Evolutionary conservation across 2,888 invertebrate species (phyloP), one percentile per base, ranked within the genome.

Genomic region (Dyspetes luteomarginatus): DNA sequence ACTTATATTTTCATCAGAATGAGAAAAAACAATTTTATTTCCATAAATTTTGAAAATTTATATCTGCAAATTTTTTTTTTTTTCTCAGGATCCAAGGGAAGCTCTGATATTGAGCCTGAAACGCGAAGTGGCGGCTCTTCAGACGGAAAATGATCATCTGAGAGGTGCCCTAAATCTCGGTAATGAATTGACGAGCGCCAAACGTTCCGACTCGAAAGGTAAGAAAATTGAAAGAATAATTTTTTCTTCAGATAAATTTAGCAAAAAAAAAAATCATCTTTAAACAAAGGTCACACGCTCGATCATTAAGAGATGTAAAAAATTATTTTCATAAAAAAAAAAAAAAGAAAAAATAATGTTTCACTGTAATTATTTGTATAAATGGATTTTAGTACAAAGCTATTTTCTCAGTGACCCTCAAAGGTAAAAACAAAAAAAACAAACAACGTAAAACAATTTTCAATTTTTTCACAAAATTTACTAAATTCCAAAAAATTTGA

Each of bases 81-180:
- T 17, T 4, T 65, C 45, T 26, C 88, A 97, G 97, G 98, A 98
- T 91, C 98, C 98, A 0, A 93, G 98, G 82, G 98, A 98, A 90
- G 97, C 98, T 2, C 93, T 98, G 12, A 98, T 98, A 82, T 91
- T 98, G 50, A 97, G 96, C 86, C 91, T 98, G 82, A 98, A 98
- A 92, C 93, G 97, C 50, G 98, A 98, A 93, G 96, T 98, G 5
- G 95, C 95, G 76, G 95, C 96, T 0, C 93, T 98, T 15, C 95
- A 97, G 86, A 95, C 95, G 78, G 98, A 98, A 92, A 98, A 98
- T 90, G 96, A 97, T 82, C 97, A 98, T 88, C 92, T 98, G 3
- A 93, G 97, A 84, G 94, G 96, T 5, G 96, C 96, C 0, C 91
- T 97, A 1, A 94, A 96, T 88, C 93, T 96, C 7, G 95, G 78